Evolutionary conservation across 1,140 invertebrate species (phyloP), one percentile per base, ranked within the genome.

Genomic region (Paralvinella palmiformis): DNA sequence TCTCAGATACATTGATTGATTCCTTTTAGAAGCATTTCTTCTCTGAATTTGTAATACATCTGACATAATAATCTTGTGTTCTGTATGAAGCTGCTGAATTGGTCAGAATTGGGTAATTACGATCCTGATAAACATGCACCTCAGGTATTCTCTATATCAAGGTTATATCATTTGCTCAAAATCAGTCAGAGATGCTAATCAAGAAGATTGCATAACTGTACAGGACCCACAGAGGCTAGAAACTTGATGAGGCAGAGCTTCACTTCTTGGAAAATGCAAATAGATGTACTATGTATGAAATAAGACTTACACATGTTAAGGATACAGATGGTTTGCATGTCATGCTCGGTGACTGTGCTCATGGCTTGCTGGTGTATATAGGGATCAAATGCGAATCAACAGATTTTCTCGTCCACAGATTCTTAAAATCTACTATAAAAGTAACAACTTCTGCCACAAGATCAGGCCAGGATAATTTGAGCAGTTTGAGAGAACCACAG

Each of bases 391-490:
- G 55, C 86, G 95, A 69, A 96, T 98, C 67, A 98, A 98, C 84
- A 87, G 95, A 63, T 66, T 66, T 33, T 92, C 94, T 20, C 99
- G 97, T 97, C 96, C 96, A 7, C 98, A 98, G 85, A 99, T 99
- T 73, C 82, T 99, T 24, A 98, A 99, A 84, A 95, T 99, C 74
- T 97, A 94, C 52, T 99, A 98, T 84, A 97, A 97, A 79, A 87
- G 95, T 55, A 94, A 98, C 81, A 92, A 96, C 81, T 99, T 99
- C 81, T 97, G 96, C 76, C 92, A 99, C 68, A 98, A 98, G 71
- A 91, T 99, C 69, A 86, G 96, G 71, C 95, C 96, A 0, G 94
- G 94, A 48, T 68, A 83, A 83, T 97, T 96, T 83, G 95, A 98
- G 80, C 92, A 94, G 73, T 96, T 91, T 80, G 95, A 98, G 82